phyloP scores from a whole-genome alignment of 2,797 vertebrate species.

The Myotis planiceps region DNA sequence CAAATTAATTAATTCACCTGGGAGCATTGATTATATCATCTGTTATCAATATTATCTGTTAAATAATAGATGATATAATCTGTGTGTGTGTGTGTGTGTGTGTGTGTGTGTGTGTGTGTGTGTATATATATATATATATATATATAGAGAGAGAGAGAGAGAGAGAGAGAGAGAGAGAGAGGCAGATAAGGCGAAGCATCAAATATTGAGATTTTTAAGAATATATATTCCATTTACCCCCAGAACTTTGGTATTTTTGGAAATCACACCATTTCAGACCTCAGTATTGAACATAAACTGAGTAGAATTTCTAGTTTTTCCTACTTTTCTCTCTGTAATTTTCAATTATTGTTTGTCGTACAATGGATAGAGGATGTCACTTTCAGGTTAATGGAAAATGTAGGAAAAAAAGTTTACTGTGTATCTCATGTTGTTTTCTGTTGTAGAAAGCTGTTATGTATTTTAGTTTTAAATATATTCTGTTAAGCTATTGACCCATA shows the following conservation, averaged over 20 bases:
- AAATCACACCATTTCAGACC: not conserved
- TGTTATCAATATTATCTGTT: not conserved
- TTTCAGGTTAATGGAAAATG: not conserved
- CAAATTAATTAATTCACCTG: not conserved
- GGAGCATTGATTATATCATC: not conserved
- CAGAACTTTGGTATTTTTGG: not conserved
- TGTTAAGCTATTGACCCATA: not conserved
- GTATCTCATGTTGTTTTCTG: not conserved
- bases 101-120: too few relatives aligned
- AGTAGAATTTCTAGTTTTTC: not conserved
- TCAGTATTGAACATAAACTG: not conserved
- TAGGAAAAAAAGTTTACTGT: not conserved
- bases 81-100: too few relatives aligned
- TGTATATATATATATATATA: too few relatives aligned
- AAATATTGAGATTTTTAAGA: not conserved
- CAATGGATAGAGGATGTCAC: not conserved
- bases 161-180: not conserved
- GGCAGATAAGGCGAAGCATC: not conserved
- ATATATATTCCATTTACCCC: not conserved
- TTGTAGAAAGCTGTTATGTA: not conserved
- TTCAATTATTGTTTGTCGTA: not conserved
- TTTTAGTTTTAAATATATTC: constrained; percentile 26
- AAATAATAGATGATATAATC: too few relatives aligned
- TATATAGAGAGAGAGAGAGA: too few relatives aligned
- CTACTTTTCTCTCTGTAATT: not conserved